Base-by-base conservation (phyloP, 2,888 invertebrate genomes). In the Platypus cylindrus region DNA sequence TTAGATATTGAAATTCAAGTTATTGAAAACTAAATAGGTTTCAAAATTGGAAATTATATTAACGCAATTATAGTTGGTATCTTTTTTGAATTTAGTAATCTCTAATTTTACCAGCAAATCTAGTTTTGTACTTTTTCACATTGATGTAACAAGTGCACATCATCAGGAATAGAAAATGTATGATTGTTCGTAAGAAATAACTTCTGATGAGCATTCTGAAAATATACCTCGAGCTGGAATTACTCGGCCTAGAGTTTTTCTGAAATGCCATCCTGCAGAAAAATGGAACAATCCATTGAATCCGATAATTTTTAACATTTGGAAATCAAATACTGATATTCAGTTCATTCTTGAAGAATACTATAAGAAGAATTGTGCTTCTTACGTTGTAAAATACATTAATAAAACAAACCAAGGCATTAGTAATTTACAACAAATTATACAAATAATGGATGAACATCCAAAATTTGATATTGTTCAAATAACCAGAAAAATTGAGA, bases 341-440 rank as follows among this genome's bases (percentile, higher is more conserved):
- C 25, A 25, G 25, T 11, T 4, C 5, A 25, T 25, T 9, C n/a
- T 12, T 25, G 25, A 25, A 9, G 25, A 25, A 25, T 7, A 25
- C 12, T 25, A n/a, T 7, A n/a, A n/a, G n/a, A n/a, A n/a, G n/a
- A n/a, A n/a, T n/a, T 63, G 62, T 46, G 60, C 61, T 1, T 34
- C 47, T 2, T 62, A 60, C 37, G 56, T 64, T 13, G 56, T 55
- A 25, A 60, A 62, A 30, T 62, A 59, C 47, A 51, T 60, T 0
- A 62, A 59, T 46, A 62, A 63, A 41, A 36, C 46, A 4, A 51
- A 55, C 38, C 34, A 55, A 48, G 57, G 60, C 1, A 43, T 55
- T 15, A 56, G 57, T 43, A 45, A 58, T 43, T 46, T 62, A 18
- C 55, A 54, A 45, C 26, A 52, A 45, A 48, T 60, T 17, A 48